Base-by-base conservation (phyloP, 23 tunicate genomes). In the Phallusia fumigata region DNA sequence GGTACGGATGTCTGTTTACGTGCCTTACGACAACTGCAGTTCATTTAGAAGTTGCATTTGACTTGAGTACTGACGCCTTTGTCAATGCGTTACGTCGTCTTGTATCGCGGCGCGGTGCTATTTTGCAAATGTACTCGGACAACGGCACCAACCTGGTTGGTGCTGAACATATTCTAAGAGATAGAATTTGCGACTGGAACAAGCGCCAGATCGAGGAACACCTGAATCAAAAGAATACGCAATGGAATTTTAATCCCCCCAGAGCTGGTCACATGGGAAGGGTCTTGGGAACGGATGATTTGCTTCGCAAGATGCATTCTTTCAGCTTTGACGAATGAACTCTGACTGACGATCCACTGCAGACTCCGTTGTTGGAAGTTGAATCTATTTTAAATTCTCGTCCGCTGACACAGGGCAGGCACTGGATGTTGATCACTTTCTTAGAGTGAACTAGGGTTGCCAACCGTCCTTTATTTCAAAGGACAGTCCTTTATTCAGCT, bases 101-200 rank as follows among this genome's bases (percentile, higher is more conserved):
- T 35, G 31, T 74, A 11, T 6, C 77, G 45, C 82, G 88, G 19
- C 52, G 82, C 11, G 88, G 88, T 24, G n/a, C n/a, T n/a, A n/a
- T n/a, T n/a, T n/a, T n/a, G n/a, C n/a, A n/a, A n/a, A n/a, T n/a
- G n/a, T n/a, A n/a, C n/a, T n/a, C n/a, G n/a, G n/a, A n/a, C n/a
- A n/a, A n/a, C n/a, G n/a, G n/a, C n/a, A n/a, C n/a, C n/a, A n/a
- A n/a, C n/a, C n/a, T n/a, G n/a, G n/a, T n/a, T n/a, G n/a, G n/a
- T n/a, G n/a, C n/a, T n/a, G n/a, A n/a, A n/a, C n/a, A n/a, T n/a
- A n/a, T n/a, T n/a, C n/a, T n/a, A n/a, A n/a, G n/a, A n/a, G n/a
- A n/a, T n/a, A n/a, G n/a, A n/a, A n/a, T n/a, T n/a, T n/a, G n/a
- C n/a, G n/a, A n/a, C n/a, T n/a, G n/a, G n/a, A n/a, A n/a, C n/a